Percentiles rank a stretch among this genome's conserved stretches.
These are phyloP conservation scores for Neodiprion virginianus DNA, from an alignment of 1,140 invertebrate genomes.

Conservation along the genomic window DNA sequence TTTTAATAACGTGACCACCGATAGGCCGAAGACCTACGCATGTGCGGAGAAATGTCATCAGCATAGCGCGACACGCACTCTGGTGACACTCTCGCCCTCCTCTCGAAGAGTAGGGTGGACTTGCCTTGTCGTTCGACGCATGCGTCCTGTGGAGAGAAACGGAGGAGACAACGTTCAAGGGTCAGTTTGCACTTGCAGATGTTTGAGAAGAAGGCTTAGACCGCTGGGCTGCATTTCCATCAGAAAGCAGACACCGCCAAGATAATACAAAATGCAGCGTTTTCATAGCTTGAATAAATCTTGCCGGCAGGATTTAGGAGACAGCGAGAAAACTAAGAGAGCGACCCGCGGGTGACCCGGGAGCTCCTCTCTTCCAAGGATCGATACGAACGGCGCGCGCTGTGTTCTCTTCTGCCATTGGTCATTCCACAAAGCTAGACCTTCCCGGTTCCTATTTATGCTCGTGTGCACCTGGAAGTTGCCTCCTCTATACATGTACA, in stretches of 20 bases:
- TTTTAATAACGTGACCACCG: constrained; percentile 58
- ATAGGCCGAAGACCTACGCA: constrained; percentile 60
- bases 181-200: neutral
- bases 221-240: constrained; percentile 11
- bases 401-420: constrained; percentile 59
- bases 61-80: constrained; percentile 36
- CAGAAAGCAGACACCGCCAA: constrained; percentile 39
- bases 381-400: constrained; percentile 58
- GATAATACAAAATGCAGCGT: neutral
- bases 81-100: constrained; percentile 42
- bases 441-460: constrained; percentile 38
- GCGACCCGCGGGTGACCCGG: constrained; percentile 50
- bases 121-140: constrained; percentile 20
- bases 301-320: neutral
- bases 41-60: constrained; percentile 57
- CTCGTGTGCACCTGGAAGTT: too few species aligned
- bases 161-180: constrained; percentile 38
- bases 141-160: constrained; percentile 31
- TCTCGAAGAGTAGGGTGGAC: constrained; percentile 24
- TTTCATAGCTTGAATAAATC: constrained; percentile 6
- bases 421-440: constrained; percentile 56
- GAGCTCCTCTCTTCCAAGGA: constrained; percentile 49
- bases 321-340: neutral
- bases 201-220: constrained; percentile 13
- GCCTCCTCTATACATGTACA: too few species aligned